Percentiles rank a stretch among this genome's conserved stretches.
These are phyloP conservation scores for Cheirogaleus major DNA, from an alignment of 2,797 vertebrate species.

Conservation along the genomic window DNA sequence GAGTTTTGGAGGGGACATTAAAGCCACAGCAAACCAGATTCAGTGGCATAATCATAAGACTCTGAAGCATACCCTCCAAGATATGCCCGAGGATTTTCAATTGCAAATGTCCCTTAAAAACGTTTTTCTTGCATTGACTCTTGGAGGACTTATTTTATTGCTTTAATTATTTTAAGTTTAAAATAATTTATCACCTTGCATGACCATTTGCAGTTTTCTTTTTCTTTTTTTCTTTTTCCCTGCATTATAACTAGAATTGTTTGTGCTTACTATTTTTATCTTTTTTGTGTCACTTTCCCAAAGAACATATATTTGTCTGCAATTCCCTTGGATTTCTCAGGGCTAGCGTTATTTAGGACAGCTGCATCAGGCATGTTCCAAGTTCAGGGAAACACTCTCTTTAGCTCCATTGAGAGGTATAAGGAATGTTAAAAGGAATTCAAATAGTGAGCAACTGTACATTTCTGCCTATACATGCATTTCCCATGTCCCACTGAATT, in stretches of 20 bases:
- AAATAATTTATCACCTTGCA: not conserved
- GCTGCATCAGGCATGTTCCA: not conserved
- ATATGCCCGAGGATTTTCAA: not conserved
- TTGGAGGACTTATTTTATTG: conserved; percentile 29
- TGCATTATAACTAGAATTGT: not conserved
- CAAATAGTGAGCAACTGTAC: not conserved
- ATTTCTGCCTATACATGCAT: conserved; percentile 14
- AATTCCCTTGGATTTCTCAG: not conserved
- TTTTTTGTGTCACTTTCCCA: not conserved
- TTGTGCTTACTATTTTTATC: conserved; percentile 5
- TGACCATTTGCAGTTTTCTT: not conserved
- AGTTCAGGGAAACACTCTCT: not conserved
- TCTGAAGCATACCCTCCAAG: not conserved
- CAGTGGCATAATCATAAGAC: not conserved
- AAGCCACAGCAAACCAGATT: not conserved
- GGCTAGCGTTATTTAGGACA: not conserved
- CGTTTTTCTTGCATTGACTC: not conserved
- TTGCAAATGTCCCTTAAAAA: not conserved
- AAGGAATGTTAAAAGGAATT: not conserved
- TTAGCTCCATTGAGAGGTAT: not conserved
- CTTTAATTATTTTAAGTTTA: not conserved
- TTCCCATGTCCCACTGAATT: conserved; percentile 12
- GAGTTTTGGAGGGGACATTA: not conserved
- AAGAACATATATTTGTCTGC: not conserved
- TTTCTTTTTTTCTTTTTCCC: not conserved